These are phyloP conservation scores for Drosophila mimica DNA, from an alignment of 2,888 invertebrate genomes.

Conservation along the genomic window DNA sequence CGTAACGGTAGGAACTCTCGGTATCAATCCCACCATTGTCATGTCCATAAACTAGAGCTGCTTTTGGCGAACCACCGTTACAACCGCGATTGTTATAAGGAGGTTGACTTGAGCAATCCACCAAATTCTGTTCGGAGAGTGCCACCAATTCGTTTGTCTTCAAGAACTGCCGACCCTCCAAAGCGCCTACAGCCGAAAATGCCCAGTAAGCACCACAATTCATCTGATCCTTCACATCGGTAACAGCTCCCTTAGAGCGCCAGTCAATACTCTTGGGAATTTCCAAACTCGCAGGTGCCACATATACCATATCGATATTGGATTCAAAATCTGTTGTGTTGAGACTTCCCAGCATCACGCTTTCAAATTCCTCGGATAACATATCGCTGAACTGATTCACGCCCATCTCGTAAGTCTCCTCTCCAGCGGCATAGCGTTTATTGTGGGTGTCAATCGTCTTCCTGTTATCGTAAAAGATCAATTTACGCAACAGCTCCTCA, in stretches of 20 bases:
- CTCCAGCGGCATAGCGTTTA: conserved; percentile 88
- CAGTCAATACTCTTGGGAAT: conserved; percentile 92
- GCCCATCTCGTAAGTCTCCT: conserved; percentile 88
- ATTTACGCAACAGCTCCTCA: conserved; percentile 93
- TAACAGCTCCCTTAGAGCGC: conserved; percentile 93
- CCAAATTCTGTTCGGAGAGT: conserved; percentile 95
- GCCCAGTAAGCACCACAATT: conserved; percentile 96
- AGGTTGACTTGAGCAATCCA: conserved; percentile 91
- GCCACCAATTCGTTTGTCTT: conserved; percentile 90
- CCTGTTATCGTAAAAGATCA: conserved; percentile 94
- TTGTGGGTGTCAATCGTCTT: conserved; percentile 94
- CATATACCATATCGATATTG: conserved; percentile 50
- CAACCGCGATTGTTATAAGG: conserved; percentile 91
- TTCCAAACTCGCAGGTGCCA: conserved; percentile 86
- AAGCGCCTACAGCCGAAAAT: conserved; percentile 94
- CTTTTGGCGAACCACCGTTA: conserved; percentile 89
- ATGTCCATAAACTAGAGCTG: conserved; percentile 92
- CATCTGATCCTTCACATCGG: conserved; percentile 94
- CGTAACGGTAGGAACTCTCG: conserved; percentile 94
- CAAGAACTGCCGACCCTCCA: conserved; percentile 95
- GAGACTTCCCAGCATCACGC: conserved; percentile 80
- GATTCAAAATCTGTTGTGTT: conserved; percentile 37
- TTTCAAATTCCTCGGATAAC: conserved; percentile 88
- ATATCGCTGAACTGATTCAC: conserved; percentile 94
- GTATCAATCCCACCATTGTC: conserved; percentile 95